Evolutionary conservation across 2,888 invertebrate species (phyloP).

Genomic region (Piscicola geometra): DNA sequence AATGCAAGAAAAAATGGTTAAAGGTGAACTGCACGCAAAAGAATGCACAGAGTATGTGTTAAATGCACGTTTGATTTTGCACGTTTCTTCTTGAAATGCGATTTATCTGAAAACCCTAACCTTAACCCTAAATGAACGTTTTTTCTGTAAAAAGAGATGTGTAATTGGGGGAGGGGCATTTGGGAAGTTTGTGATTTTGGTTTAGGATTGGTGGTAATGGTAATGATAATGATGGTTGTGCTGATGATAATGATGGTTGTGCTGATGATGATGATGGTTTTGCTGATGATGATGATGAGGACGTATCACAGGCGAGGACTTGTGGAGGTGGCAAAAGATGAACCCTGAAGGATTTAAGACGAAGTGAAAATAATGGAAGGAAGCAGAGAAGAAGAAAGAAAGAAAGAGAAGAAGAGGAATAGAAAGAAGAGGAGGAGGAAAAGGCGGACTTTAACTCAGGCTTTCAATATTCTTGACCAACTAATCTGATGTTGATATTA

Average conservation of each 20-base stretch:
- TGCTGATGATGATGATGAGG: too few relatives aligned
- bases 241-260: neutral
- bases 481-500: too few relatives aligned
- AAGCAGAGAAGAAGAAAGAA: neutral
- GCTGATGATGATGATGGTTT: neutral
- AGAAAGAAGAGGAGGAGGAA: neutral
- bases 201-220: neutral
- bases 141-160: slow-evolving; percentile 84
- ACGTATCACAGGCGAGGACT: too few relatives aligned
- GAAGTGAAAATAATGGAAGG: neutral
- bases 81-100: slow-evolving; percentile 79
- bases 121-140: too few relatives aligned
- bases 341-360: neutral
- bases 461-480: too few relatives aligned
- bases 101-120: too few relatives aligned
- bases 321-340: neutral
- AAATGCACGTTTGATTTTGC: slow-evolving; percentile 74
- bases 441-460: too few relatives aligned
- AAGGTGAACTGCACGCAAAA: slow-evolving; percentile 74
- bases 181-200: neutral
- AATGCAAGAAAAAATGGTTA: slow-evolving; percentile 57
- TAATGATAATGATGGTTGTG: neutral
- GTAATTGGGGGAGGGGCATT: slow-evolving; percentile 61
- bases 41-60: slow-evolving; percentile 84
- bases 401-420: neutral